Conservation (phyloP, 2,113 vertebrate species). For the Meriones unguiculatus region DNA sequence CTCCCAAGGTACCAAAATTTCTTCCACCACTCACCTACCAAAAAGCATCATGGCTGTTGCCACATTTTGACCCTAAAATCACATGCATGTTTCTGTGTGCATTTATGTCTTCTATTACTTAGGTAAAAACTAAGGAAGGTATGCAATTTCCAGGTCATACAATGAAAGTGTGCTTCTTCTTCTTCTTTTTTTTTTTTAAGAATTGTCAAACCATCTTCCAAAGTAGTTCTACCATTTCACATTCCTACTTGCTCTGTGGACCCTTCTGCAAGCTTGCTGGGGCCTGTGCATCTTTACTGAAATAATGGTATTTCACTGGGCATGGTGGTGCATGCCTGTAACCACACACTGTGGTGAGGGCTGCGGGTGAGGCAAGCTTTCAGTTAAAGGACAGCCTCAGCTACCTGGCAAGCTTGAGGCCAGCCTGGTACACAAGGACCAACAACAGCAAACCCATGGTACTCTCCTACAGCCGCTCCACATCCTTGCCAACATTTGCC, state of each 20-base stretch:
- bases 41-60: neutral
- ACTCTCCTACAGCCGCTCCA: neutral
- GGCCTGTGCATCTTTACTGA: neutral
- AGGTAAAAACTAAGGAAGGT: neutral
- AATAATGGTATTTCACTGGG: neutral
- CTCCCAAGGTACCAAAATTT: neutral
- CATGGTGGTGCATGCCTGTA: neutral
- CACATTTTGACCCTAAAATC: neutral
- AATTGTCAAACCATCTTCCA: neutral
- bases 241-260: neutral
- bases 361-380: neutral
- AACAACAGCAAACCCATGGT: neutral
- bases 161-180: neutral
- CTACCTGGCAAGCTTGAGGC: neutral
- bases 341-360: neutral
- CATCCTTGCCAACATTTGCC: neutral
- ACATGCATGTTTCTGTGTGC: neutral
- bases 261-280: neutral
- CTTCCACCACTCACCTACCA: neutral
- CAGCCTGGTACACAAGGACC: neutral
- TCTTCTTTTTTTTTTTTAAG: no score
- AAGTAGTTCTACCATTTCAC: neutral
- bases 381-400: neutral
- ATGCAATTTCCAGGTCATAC: neutral
- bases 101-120: neutral